Evolutionary conservation across 2,113 vertebrate species (phyloP).

Genomic region (Globicephala melas): DNA sequence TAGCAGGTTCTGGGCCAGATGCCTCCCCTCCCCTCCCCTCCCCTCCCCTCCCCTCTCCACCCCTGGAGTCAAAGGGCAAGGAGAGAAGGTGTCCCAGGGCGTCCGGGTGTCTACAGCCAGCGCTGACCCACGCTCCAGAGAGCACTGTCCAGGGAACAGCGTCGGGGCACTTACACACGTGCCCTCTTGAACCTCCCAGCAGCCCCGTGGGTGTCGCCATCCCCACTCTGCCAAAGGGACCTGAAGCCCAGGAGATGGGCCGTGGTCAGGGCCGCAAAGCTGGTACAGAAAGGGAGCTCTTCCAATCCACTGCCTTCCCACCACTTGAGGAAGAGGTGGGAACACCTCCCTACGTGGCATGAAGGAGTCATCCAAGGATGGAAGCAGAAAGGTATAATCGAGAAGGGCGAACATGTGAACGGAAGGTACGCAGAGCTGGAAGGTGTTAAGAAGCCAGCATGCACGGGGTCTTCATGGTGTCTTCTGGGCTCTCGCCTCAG

Average conservation of each 20-base stretch:
- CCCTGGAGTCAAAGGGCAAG: neutral
- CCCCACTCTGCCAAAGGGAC: neutral
- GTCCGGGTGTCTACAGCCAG: neutral
- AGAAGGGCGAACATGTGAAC: neutral
- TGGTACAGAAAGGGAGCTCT: neutral
- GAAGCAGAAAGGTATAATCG: rapidly evolving
- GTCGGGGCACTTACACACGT: neutral
- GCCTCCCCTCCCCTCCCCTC: too few species aligned
- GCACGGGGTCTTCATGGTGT: too few species aligned
- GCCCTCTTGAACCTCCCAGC: rapidly evolving
- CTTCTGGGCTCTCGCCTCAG: neutral
- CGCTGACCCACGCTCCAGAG: rapidly evolving
- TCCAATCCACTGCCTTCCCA: neutral
- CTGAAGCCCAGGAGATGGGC: neutral
- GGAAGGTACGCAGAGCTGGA: rapidly evolving
- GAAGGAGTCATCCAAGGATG: neutral
- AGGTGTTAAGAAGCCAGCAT: neutral
- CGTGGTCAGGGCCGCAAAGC: neutral
- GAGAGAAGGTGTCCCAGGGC: neutral
- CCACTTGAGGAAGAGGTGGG: rapidly evolving
- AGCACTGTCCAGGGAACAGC: rapidly evolving
- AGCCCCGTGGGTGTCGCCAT: rapidly evolving
- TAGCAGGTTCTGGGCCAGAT: neutral
- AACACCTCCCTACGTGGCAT: neutral
- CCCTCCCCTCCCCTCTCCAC: too few species aligned